These are phyloP conservation scores for Akabosia matsudoensis DNA, from an alignment of 1,140 invertebrate genomes.

Conservation along the genomic window DNA sequence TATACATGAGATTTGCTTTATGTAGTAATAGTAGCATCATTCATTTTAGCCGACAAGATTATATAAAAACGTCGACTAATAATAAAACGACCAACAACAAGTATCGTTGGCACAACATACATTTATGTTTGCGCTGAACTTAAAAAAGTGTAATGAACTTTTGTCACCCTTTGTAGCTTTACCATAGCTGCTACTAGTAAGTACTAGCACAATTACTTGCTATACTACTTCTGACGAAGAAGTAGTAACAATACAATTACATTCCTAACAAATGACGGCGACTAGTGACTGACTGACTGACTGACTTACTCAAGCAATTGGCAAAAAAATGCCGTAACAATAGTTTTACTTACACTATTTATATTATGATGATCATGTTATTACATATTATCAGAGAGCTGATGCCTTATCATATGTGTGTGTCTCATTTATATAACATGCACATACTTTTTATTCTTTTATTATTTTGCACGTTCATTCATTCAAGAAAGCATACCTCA, in stretches of 20 bases:
- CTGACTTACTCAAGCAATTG: neutral
- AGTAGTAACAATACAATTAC: neutral
- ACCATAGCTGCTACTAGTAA: neutral
- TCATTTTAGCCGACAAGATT: slow-evolving; percentile 1
- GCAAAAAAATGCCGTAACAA: neutral
- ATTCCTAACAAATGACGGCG: neutral
- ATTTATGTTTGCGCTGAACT: slow-evolving; percentile 16
- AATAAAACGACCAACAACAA: slow-evolving; percentile 14
- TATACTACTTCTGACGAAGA: slow-evolving; percentile 11
- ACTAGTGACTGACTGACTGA: neutral
- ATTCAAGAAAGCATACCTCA: no score
- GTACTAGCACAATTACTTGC: neutral
- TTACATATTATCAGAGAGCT: no score
- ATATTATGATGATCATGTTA: neutral
- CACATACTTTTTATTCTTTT: no score
- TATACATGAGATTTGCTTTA: no score
- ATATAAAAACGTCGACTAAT: slow-evolving; percentile 20
- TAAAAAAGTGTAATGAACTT: slow-evolving; percentile 25
- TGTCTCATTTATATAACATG: no score
- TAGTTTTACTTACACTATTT: neutral
- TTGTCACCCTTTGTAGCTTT: slow-evolving; percentile 23
- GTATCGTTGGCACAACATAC: slow-evolving; percentile 6
- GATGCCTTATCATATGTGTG: no score
- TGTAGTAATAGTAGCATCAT: neutral
- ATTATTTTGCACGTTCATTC: no score